phyloP scores from a whole-genome alignment of 2,888 invertebrate genomes.

The Bhutanitis thaidina region DNA sequence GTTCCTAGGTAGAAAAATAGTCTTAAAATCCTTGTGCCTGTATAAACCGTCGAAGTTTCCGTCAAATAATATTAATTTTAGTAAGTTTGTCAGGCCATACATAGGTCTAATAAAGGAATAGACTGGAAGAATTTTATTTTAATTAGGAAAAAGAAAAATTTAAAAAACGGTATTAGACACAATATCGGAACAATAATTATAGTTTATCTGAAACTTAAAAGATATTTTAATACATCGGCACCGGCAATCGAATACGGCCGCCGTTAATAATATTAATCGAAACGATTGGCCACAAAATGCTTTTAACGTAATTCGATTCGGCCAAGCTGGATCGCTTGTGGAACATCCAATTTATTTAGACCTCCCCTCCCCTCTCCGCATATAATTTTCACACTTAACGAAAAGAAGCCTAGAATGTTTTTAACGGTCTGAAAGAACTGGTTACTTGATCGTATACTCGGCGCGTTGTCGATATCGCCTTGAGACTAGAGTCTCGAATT shows the following conservation, averaged over 20 bases:
- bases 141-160: neutral
- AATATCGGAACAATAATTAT: constrained; percentile 18
- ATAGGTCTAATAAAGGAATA: too few species aligned
- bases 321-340: constrained; percentile 62
- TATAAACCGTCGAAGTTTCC: too few species aligned
- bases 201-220: constrained; percentile 22
- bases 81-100: too few species aligned
- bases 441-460: constrained; percentile 40
- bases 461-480: constrained; percentile 63
- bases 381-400: constrained; percentile 33
- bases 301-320: constrained; percentile 75
- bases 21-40: too few species aligned
- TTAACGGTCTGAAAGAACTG: constrained; percentile 50
- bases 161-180: constrained; percentile 5
- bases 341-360: constrained; percentile 55
- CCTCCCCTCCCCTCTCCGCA: constrained; percentile 39
- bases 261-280: constrained; percentile 70
- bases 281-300: constrained; percentile 72
- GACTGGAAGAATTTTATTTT: too few species aligned
- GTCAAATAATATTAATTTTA: too few species aligned
- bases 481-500: constrained; percentile 70
- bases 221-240: constrained; percentile 39
- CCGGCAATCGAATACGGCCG: constrained; percentile 58
- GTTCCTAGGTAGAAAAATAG: too few species aligned
- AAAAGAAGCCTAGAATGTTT: constrained; percentile 39